Evolutionary conservation across 2,113 vertebrate species (phyloP), one percentile per base, ranked within the genome.

Genomic region (Echinops telfairi): DNA sequence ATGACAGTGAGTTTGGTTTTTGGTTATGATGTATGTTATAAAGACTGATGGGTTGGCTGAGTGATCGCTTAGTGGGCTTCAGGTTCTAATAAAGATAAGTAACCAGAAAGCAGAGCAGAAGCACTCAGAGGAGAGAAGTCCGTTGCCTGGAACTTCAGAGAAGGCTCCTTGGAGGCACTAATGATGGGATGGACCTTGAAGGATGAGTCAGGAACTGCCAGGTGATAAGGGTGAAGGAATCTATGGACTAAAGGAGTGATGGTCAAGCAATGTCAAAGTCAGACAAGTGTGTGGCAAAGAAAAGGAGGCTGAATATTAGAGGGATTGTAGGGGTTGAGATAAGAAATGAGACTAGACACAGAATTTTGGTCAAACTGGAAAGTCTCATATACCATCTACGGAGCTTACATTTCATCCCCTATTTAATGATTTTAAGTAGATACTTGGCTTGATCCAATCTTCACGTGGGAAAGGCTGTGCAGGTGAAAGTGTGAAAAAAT

Each of bases 341-440:
- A 83, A 70, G 57, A 82, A 93, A 43, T 57, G 25, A 87, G 33
- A 14, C 29, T 70, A 22, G 33, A 36, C 14, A 82, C 62, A 27
- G 85, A 79, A 71, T 73, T 57, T 66, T 58, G 81, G 75, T 58
- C 88, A 88, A 47, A 83, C 62, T 78, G 38, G 57, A 40, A 88
- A 84, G 53, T 47, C 47, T 71, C 68, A 23, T 1, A 23, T 23
- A 19, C 4, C 6, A 10, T 4, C 23, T 57, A 58, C 64, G 73
- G 71, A 88, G 58, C 16, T 58, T 93, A 58, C 33, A 38, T 85
- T 88, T 85, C 86, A 14, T 82, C 3, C 29, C 25, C 16, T 76
- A 62, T 10, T 83, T n/a, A 29, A 1, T 81, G 81, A 38, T 38
- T 86, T 91, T 40, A 64, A 86, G 36, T 23, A 68, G 36, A 66